Percentiles rank a stretch among this genome's conserved stretches.
These are phyloP conservation scores for Drosophila littoralis DNA, from an alignment of 1,140 invertebrate species.

Conservation along the genomic window DNA sequence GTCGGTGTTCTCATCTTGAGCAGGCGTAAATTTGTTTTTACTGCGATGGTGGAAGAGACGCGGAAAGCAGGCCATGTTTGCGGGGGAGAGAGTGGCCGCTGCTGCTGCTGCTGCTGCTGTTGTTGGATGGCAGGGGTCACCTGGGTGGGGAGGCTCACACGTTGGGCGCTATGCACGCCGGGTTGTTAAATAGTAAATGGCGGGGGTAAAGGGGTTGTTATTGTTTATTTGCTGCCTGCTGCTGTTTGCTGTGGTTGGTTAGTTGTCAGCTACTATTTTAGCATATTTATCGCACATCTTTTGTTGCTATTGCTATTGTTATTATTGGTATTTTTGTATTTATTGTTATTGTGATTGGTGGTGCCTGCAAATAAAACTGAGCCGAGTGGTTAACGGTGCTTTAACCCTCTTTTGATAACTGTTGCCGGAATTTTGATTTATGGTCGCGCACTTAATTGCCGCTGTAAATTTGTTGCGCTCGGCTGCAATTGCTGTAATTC, in stretches of 20 bases:
- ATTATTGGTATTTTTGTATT: neutral
- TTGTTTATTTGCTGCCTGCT: conserved; percentile 21
- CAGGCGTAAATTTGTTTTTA: conserved; percentile 81
- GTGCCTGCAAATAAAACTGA: conserved; percentile 22
- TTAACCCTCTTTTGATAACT: conserved; percentile 58
- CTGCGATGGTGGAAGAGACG: conserved; percentile 70
- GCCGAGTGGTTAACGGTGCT: conserved; percentile 19
- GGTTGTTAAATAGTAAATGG: conserved; percentile 10
- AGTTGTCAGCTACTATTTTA: conserved; percentile 40
- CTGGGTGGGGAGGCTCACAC: conserved; percentile 29
- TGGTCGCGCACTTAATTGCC: conserved; percentile 56
- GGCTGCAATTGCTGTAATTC: conserved; percentile 65
- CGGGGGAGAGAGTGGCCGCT: neutral
- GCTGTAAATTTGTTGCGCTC: conserved; percentile 65
- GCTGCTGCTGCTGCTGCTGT: neutral
- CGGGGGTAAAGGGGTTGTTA: neutral
- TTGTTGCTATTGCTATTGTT: conserved; percentile 15
- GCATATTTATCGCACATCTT: conserved; percentile 44
- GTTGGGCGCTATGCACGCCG: neutral
- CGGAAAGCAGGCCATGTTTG: conserved; percentile 78
- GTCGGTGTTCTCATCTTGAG: conserved; percentile 74
- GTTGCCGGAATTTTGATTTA: conserved; percentile 64
- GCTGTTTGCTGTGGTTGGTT: conserved; percentile 15
- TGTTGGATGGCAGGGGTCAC: conserved; percentile 10
- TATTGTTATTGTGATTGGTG: conserved; percentile 11